Conservation (phyloP, 2,797 vertebrate species). For the Gallirallus australis region DNA sequence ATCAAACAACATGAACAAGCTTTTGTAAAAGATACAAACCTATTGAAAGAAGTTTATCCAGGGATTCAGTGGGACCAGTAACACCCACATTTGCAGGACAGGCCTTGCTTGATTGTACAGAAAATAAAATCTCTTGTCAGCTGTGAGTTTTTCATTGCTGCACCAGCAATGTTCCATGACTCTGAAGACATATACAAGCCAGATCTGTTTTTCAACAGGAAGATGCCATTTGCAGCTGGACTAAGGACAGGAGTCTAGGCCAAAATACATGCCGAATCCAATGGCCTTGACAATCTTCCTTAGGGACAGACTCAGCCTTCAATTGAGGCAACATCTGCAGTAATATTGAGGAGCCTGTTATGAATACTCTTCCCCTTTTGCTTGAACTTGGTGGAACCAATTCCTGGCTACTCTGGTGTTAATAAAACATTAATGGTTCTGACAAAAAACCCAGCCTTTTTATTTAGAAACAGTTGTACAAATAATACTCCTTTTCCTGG, state of each 20-base stretch:
- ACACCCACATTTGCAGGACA: not conserved
- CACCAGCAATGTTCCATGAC: accelerated
- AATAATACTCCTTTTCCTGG: not conserved
- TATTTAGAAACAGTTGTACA: not conserved
- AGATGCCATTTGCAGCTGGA: not conserved
- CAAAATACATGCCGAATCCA: not conserved
- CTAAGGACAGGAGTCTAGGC: not conserved
- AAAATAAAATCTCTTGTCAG: not conserved
- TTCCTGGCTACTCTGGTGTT: not conserved
- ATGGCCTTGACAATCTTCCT: not conserved
- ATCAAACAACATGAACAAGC: not conserved
- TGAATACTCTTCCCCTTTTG: not conserved
- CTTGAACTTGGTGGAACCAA: not conserved
- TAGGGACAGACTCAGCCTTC: not conserved
- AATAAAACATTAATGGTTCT: not conserved
- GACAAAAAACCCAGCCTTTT: not conserved
- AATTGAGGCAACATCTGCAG: not conserved
- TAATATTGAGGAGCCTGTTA: not conserved
- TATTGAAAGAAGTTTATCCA: not conserved
- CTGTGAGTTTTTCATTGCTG: not conserved
- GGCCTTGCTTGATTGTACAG: not conserved
- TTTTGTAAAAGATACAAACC: not conserved
- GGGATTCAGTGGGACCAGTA: not conserved
- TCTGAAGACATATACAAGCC: accelerated
- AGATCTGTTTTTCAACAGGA: not conserved